Conservation (phyloP, 2,888 invertebrate species). For the Epirrhoe tristata region DNA sequence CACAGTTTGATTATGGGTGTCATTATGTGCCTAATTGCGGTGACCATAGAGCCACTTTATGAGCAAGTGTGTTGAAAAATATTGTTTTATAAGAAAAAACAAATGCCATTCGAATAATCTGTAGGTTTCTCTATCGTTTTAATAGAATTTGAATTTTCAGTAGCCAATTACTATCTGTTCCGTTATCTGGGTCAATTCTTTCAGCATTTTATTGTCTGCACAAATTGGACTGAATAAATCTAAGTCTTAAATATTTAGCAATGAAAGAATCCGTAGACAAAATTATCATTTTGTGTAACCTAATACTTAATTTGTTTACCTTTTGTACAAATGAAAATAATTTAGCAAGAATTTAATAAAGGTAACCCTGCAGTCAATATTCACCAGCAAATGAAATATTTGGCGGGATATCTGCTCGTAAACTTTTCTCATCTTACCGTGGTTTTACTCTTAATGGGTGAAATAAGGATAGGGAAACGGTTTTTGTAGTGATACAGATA, state of each 20-base stretch:
- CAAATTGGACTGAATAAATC: slow-evolving; percentile 30
- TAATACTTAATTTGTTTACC: slow-evolving; percentile 44
- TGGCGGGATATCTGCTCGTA: slow-evolving; percentile 1
- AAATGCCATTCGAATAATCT: background rate
- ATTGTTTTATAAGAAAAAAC: background rate
- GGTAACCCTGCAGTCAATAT: slow-evolving; percentile 29
- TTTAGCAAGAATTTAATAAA: slow-evolving; percentile 44
- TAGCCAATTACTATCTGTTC: background rate
- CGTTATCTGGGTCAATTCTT: slow-evolving; percentile 29
- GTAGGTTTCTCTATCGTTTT: background rate
- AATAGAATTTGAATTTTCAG: slow-evolving; percentile 7
- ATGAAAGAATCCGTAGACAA: slow-evolving; percentile 28
- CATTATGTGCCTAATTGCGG: no score
- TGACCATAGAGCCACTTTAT: no score
- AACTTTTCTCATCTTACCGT: slow-evolving; percentile 2
- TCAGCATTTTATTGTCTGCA: slow-evolving; percentile 26
- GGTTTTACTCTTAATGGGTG: background rate
- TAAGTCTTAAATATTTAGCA: slow-evolving; percentile 29
- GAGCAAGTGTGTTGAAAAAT: no score
- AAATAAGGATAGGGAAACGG: background rate
- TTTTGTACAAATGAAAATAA: slow-evolving; percentile 37
- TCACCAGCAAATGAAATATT: slow-evolving; percentile 10
- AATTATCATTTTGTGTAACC: slow-evolving; percentile 44
- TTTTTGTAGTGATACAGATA: background rate
- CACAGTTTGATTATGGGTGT: no score